Base-by-base conservation (phyloP, 2,888 invertebrate species). In the Dryomyza anilis region DNA sequence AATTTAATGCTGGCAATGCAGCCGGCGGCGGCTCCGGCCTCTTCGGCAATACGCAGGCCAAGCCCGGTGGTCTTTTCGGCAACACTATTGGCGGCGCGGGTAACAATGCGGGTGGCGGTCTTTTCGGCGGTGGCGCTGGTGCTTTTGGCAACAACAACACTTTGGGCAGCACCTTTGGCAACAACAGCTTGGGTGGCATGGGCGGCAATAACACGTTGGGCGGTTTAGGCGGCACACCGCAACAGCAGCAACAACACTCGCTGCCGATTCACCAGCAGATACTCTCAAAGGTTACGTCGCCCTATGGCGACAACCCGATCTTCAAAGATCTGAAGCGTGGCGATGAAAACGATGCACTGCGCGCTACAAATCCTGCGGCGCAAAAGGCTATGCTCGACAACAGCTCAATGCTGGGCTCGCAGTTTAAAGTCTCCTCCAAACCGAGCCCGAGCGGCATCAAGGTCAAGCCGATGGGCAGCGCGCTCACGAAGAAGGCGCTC, bases 281-380 rank as follows among this genome's bases (percentile, higher is more conserved):
- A 25, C 81, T 93, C 63, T 87, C 91, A 0, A 84, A 95, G 45
- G 90, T 92, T 0, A 89, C 91, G 1, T 87, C 92, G 0, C 96
- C 96, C 0, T 96, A 94, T 77, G 95, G 96, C 0, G 94, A 95
- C 78, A 91, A 91, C 36, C 91, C 94, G 0, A 87, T 96, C 1
- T 91, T 94, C 80, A 91, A 91, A 74, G 92, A 93, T 76, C 80
- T 94, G 0, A 80, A 85, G 46, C 80, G 84, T 0, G 79, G 83
- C 83, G 83, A 87, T 84, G 78, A 82, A 73, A 83, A 87, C 2
- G 90, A 90, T 63, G 86, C 89, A 0, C 80, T 91, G 25, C 91
- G 90, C 72, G 89, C 91, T 0, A 89, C 90, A 0, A 91, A 90
- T 85, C 91, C 89, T 36, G 86, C 86, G 0, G 90, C 92, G 0